Base-by-base conservation (phyloP, 2,113 vertebrate genomes). In the Benitochromis conjunctus region DNA sequence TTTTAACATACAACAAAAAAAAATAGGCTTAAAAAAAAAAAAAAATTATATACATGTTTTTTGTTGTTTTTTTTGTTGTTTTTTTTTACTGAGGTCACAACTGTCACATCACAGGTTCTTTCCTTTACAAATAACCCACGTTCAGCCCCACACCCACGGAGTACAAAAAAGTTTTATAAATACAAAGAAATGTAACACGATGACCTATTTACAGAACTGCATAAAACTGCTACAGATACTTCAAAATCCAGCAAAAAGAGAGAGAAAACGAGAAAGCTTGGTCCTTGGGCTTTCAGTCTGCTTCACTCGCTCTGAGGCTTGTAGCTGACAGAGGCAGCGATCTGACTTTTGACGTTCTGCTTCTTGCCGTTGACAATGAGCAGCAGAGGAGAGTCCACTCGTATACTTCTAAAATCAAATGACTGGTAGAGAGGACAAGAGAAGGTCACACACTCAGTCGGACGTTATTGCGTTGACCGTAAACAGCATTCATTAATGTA, bases 361-460 rank as follows among this genome's bases (percentile, higher is more conserved):
- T 92, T 96, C 89, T 97, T 98, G n/a, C 98, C 97, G 2, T 98
- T 98, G 86, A 98, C 97, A 13, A 98, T 95, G 16, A 98, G 95
- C 36, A 97, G 92, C 74, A 98, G 92, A 12, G 97, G 98, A 0
- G 97, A 97, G 84, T 97, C 97, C 91, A 98, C 97, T 6, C 98
- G 97, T 90, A 98, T 95, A 88, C 97, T 97, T 84, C 96, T 95
- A 90, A 98, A 98, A 80, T 97, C 95, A 84, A 94, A 96, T 1
- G 94, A 91, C 96, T 97, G 86, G 31, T 16, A 18, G n/a, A 48
- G 18, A 57, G 4, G 46, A 46, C 11, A 58, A 0, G 21, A 10
- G 6, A n/a, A 55, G 43, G 41, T 86, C 18, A 87, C 29, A 24
- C 2, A 46, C 7, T 14, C 19, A 76, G 26, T 62, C 14, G 34